phyloP scores from a whole-genome alignment of 2,888 invertebrate species.

The Nephrotoma guestfalica region DNA sequence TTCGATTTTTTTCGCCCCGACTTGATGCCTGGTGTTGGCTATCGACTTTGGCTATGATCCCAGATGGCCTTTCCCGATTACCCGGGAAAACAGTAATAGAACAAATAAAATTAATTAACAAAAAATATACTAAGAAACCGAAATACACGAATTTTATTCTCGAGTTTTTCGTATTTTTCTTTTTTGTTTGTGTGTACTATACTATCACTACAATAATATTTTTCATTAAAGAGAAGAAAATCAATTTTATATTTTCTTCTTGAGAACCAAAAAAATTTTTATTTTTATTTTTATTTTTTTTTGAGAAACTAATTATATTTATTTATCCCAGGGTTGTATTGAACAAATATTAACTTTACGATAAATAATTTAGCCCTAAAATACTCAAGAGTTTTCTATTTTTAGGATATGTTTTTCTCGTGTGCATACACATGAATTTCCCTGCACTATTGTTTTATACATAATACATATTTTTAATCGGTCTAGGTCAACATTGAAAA shows the following conservation, averaged over 20 bases:
- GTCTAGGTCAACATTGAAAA: background rate
- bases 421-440: background rate
- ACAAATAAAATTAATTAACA: constrained; percentile 6
- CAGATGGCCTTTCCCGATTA: constrained; percentile 30
- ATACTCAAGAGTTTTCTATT: background rate
- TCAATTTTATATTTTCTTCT: background rate
- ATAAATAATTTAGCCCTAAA: background rate
- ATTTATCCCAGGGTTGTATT: constrained; percentile 14
- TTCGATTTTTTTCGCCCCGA: background rate
- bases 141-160: background rate
- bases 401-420: background rate
- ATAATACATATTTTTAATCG: background rate
- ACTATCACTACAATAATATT: background rate
- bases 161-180: background rate
- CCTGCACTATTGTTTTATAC: background rate
- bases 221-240: constrained; percentile 2
- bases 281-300: background rate
- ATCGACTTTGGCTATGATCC: constrained; percentile 33
- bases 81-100: constrained; percentile 27
- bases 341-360: constrained; percentile 5
- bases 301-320: constrained; percentile 13
- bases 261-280: background rate
- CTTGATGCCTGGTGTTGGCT: background rate
- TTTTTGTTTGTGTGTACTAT: background rate
- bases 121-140: background rate